Conservation (phyloP, 2,797 vertebrate genomes). For the Anisognathus igniventris region DNA sequence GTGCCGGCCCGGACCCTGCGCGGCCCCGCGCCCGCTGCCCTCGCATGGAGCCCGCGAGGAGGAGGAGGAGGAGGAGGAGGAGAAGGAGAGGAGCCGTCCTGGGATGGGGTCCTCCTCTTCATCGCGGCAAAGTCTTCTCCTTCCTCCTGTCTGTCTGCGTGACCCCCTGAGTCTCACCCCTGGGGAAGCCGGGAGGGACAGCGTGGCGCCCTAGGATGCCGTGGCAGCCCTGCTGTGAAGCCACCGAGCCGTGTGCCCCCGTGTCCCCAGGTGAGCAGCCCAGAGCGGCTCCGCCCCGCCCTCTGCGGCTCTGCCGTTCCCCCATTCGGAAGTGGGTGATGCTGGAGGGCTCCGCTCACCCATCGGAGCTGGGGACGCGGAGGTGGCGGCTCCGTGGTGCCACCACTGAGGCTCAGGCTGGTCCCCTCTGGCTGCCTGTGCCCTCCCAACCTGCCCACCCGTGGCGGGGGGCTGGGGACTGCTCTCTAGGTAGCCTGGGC, state of each 20-base stretch:
- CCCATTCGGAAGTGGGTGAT: rapidly evolving
- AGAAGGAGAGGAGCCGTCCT: neutral
- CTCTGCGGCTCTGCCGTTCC: neutral
- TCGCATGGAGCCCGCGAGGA: neutral
- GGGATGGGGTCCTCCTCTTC: neutral
- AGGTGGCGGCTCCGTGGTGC: rapidly evolving
- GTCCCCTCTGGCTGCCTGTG: too few relatives aligned
- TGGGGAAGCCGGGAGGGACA: neutral
- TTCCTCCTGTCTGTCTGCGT: rapidly evolving
- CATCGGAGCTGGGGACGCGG: rapidly evolving
- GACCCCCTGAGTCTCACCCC: neutral
- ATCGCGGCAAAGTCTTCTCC: neutral
- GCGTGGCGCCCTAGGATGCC: neutral
- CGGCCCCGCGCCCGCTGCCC: neutral
- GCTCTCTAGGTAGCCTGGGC: neutral
- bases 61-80: neutral
- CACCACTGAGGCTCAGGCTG: neutral
- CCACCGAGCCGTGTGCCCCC: rapidly evolving
- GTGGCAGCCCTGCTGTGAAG: neutral
- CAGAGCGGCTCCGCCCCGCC: rapidly evolving
- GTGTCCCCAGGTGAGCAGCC: neutral
- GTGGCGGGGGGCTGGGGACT: rapidly evolving
- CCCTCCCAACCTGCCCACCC: neutral
- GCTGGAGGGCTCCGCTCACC: neutral
- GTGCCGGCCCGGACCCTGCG: neutral